phyloP scores from a whole-genome alignment of 2,888 invertebrate genomes.

The Peribatodes rhomboidaria region DNA sequence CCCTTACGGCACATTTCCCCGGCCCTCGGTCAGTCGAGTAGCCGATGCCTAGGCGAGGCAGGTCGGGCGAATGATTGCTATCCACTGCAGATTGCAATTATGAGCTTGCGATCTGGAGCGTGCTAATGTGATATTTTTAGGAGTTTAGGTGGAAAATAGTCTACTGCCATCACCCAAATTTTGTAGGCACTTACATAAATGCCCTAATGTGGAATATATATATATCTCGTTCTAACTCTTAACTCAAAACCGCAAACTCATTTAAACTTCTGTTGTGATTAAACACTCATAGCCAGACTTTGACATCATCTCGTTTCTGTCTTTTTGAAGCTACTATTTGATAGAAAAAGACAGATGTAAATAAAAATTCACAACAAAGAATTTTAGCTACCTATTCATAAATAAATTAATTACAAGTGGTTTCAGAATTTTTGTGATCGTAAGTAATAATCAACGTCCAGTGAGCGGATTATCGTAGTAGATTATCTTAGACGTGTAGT shows the following conservation, averaged over 20 bases:
- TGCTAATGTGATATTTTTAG: not conserved
- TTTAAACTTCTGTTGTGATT: not conserved
- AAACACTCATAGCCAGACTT: not conserved
- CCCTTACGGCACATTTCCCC: not conserved
- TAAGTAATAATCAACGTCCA: not conserved
- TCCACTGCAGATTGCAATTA: slow-evolving; percentile 39
- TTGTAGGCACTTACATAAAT: too few relatives aligned
- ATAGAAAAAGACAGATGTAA: slow-evolving; percentile 23
- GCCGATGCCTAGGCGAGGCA: not conserved
- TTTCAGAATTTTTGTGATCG: not conserved
- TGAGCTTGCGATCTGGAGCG: slow-evolving; percentile 18
- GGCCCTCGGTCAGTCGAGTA: slow-evolving; percentile 5
- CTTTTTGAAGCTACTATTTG: not conserved
- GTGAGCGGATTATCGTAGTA: not conserved
- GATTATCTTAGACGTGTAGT: slow-evolving; percentile 3
- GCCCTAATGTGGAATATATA: too few relatives aligned
- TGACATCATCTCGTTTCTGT: not conserved
- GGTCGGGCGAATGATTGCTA: slow-evolving; percentile 40
- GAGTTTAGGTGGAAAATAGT: not conserved
- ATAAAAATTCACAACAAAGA: slow-evolving; percentile 28
- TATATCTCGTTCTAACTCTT: too few relatives aligned
- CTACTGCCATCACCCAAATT: too few relatives aligned
- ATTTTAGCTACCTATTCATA: slow-evolving; percentile 15
- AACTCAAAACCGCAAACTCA: not conserved
- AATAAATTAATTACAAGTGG: slow-evolving; percentile 50